Base-by-base conservation (phyloP, 2,888 invertebrate genomes). In the Abrostola triplasia region DNA sequence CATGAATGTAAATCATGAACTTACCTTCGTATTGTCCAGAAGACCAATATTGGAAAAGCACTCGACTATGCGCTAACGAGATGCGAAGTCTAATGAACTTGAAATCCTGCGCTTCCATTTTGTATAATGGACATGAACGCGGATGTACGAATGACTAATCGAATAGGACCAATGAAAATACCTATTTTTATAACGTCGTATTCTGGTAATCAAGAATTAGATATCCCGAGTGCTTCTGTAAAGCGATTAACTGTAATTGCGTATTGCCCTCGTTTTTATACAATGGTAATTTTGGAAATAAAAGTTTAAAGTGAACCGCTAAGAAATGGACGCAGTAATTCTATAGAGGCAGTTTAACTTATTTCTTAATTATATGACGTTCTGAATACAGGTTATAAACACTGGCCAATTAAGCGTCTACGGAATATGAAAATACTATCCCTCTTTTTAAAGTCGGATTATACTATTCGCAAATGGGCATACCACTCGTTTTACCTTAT, bases 41-140 rank as follows among this genome's bases (percentile, higher is more conserved):
- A 87, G 86, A 86, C 84, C 90, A 92, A 92, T 93, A 92, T 92
- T 93, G 93, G 91, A 89, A 88, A 88, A 90, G 90, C 92, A 89
- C 92, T 92, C 89, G 86, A 85, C 90, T 90, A 88, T 90, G 86
- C 86, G 86, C 89, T 92, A 92, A 93, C 92, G 92, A 92, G 92
- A 88, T 88, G 89, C 87, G 88, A 90, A 71, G 88, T 90, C 91
- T 92, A 93, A 93, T 93, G 92, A 93, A 92, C 92, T 92, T 90
- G 92, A 93, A 93, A 92, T 93, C 90, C 91, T 88, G 90, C 85
- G 88, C 88, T 88, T 88, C 90, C 90, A 92, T 92, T 92, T 92
- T 89, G 90, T 91, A 88, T 90, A 92, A 91, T 91, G 90, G 90
- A 89, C 88, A 86, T 68, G 77, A 73, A 84, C 88, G 71, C 74